Base-by-base conservation (phyloP, 2,797 vertebrate genomes). In the Hybognathus amarus region DNA sequence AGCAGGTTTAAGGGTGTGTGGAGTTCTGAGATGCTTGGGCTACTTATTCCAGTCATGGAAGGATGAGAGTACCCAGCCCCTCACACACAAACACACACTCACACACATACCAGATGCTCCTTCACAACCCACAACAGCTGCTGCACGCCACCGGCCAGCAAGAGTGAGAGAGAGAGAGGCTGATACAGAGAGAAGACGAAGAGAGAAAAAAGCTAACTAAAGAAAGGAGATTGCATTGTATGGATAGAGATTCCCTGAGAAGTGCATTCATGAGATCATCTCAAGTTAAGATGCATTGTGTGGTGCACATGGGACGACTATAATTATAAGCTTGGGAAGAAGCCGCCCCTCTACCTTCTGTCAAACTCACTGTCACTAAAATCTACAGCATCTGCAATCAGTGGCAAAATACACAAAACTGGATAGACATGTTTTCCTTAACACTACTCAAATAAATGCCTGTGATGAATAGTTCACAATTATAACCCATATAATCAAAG, bases 111-210 rank as follows among this genome's bases (percentile, higher is more conserved):
- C 93, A 94, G 93, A 93, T 94, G 93, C 93, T 94, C 90, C 87
- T 92, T 92, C 92, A 94, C 93, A 92, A 91, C 89, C 87, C 91
- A 92, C 91, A 94, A 93, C 93, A 94, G 94, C 87, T 88, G 87
- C 92, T 92, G 75, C 77, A 74, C 12, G 89, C 91, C 90, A 89
- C 92, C 68, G 85, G 92, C 91, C 91, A 92, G 79, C 85, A 80
- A 78, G 85, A 79, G 81, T 40, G 47, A 77, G 67, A 27, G 38
- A 40, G 45, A 77, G 52, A 73, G 13, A 64, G 40, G 54, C 8
- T 63, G 59, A 63, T 36, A 66, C 70, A 30, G 59, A 64, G 42
- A 24, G 38, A 15, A 30, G 10, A 77, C 11, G 22, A 13, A 84
- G 59, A 40, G 38, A 70, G 42, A 45, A 38, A 54, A 77, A 76